A percentile compares a stretch with the other conserved stretches of the same genome.
phyloP scores from a whole-genome alignment of 2,888 invertebrate genomes.

The Rambutsinella grinnellia region DNA sequence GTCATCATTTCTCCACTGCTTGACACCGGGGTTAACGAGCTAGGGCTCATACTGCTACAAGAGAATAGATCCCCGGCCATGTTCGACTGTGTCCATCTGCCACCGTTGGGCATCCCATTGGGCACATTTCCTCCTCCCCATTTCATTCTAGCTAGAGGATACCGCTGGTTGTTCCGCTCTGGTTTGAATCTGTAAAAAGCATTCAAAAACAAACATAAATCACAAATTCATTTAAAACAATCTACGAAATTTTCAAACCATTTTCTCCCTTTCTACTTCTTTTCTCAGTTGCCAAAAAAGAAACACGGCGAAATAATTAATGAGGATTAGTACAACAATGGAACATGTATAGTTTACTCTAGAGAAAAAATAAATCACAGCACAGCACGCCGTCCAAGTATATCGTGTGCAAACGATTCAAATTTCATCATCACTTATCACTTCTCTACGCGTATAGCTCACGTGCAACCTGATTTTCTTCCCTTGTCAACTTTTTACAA shows the following conservation, averaged over 20 bases:
- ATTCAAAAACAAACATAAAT: background rate
- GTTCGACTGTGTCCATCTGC: conserved; percentile 35
- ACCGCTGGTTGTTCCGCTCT: conserved; percentile 61
- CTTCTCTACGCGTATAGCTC: conserved; percentile 38
- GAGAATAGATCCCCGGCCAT: conserved; percentile 65
- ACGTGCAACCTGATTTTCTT: conserved; percentile 47
- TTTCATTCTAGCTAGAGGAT: conserved; percentile 62
- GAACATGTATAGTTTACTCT: background rate
- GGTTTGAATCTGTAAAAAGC: conserved; percentile 62
- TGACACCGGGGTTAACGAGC: conserved; percentile 28
- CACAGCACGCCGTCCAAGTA: conserved; percentile 2
- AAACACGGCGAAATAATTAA: conserved; percentile 32
- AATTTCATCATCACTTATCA: background rate
- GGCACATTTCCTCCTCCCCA: conserved; percentile 52
- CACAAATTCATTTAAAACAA: background rate
- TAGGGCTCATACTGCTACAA: conserved; percentile 43
- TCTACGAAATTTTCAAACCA: background rate
- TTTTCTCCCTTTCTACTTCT: background rate
- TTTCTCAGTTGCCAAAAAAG: background rate
- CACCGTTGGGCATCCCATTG: conserved; percentile 12
- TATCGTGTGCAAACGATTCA: background rate
- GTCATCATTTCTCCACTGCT: conserved; percentile 15
- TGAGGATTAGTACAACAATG: conserved; percentile 16
- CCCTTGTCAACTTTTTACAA: background rate
- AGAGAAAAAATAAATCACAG: conserved; percentile 22